Conservation (phyloP, 2,888 invertebrate species). For the Kryphioiulus occultus region DNA sequence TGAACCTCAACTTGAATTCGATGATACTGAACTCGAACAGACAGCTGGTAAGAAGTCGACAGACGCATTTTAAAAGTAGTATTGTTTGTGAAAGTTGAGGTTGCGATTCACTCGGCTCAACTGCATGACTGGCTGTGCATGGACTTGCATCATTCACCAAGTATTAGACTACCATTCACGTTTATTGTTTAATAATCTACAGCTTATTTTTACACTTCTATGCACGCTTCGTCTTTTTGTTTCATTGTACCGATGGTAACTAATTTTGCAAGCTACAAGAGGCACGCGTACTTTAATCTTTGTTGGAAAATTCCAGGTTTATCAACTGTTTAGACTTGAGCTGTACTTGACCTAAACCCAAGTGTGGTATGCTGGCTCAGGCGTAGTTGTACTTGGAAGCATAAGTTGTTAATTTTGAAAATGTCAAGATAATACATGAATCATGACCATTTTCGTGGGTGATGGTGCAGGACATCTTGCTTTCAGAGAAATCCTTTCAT, state of each 20-base stretch:
- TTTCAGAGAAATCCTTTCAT: no score
- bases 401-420: no score
- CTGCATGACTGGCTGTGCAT: constrained; percentile 22
- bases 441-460: no score
- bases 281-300: background rate
- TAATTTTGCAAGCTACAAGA: background rate
- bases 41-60: constrained; percentile 54
- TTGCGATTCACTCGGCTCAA: background rate
- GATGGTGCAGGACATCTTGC: no score
- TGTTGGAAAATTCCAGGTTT: background rate
- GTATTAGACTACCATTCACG: background rate
- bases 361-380: background rate
- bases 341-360: background rate
- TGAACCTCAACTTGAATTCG: constrained; percentile 95
- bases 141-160: constrained; percentile 11
- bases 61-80: background rate
- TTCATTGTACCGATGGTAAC: background rate
- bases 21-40: constrained; percentile 78
- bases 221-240: background rate
- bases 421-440: no score
- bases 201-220: background rate
- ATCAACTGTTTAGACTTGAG: background rate
- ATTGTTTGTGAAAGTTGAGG: background rate
- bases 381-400: background rate
- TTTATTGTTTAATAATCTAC: background rate